Evolutionary conservation across 2,797 vertebrate genomes (phyloP).

Genomic region (Huso huso): DNA sequence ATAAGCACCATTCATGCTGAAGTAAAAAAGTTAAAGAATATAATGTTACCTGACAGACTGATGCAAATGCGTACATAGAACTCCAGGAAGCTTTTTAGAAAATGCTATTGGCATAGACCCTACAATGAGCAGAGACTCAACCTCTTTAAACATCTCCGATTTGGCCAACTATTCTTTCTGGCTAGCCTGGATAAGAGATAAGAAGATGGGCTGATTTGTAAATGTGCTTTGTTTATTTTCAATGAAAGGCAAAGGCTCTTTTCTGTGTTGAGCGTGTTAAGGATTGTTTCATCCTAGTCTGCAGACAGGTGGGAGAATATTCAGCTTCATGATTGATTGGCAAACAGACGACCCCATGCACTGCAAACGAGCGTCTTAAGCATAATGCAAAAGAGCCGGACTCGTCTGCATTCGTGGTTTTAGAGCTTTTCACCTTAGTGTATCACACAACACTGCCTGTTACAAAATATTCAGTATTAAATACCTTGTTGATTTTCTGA

Average conservation of each 20-base stretch:
- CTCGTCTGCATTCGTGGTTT: no score
- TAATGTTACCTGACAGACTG: no score
- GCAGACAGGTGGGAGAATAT: conserved; percentile 7
- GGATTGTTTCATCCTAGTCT: not conserved
- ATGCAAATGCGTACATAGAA: no score
- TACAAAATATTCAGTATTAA: conserved; percentile 40
- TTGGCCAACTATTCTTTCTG: conserved; percentile 2
- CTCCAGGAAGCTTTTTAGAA: no score
- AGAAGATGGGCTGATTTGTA: conserved; percentile 3
- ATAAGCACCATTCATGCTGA: no score
- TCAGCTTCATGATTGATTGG: conserved; percentile 8
- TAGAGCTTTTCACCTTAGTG: no score
- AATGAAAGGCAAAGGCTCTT: conserved; percentile 9
- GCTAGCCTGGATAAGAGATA: not conserved
- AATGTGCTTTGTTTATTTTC: conserved; percentile 7
- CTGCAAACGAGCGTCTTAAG: no score
- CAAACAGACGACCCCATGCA: not conserved
- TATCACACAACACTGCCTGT: no score
- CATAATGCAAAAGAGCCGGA: no score
- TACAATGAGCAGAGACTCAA: no score
- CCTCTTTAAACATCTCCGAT: not conserved
- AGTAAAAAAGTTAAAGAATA: no score
- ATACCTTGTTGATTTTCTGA: conserved; percentile 47
- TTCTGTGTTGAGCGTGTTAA: not conserved
- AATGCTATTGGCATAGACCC: no score